Evolutionary conservation across 2,888 invertebrate genomes (phyloP).

Genomic region (Chironomus riparius): DNA sequence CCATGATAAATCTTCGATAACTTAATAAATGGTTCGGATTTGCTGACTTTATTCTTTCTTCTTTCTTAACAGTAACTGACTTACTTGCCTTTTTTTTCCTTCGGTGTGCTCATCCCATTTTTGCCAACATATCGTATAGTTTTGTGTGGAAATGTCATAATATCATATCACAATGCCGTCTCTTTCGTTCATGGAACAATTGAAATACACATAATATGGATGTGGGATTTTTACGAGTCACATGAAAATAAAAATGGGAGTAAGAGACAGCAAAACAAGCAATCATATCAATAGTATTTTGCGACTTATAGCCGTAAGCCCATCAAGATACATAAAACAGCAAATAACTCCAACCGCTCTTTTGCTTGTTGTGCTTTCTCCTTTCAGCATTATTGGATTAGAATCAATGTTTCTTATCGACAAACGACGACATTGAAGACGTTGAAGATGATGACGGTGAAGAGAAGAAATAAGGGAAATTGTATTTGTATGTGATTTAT

Average conservation of each 20-base stretch:
- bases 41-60: constrained; percentile 18
- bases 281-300: constrained; percentile 15
- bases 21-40: constrained; percentile 21
- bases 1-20: constrained; percentile 20
- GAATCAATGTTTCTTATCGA: constrained; percentile 12
- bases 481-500: constrained; percentile 21
- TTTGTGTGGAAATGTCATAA: neutral
- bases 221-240: constrained; percentile 23
- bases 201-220: neutral
- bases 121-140: no score
- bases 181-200: no score
- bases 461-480: constrained; percentile 6
- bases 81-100: neutral
- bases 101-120: no score
- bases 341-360: neutral
- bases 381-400: constrained; percentile 25
- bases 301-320: constrained; percentile 25
- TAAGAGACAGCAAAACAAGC: constrained; percentile 12
- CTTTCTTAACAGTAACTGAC: neutral
- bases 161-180: neutral
- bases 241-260: neutral
- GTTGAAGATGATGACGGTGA: neutral
- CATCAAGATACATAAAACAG: constrained; percentile 18
- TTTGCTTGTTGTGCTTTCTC: neutral
- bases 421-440: neutral